Base-by-base conservation (phyloP, 2,113 vertebrate species). In the Peromyscus polionotus region DNA sequence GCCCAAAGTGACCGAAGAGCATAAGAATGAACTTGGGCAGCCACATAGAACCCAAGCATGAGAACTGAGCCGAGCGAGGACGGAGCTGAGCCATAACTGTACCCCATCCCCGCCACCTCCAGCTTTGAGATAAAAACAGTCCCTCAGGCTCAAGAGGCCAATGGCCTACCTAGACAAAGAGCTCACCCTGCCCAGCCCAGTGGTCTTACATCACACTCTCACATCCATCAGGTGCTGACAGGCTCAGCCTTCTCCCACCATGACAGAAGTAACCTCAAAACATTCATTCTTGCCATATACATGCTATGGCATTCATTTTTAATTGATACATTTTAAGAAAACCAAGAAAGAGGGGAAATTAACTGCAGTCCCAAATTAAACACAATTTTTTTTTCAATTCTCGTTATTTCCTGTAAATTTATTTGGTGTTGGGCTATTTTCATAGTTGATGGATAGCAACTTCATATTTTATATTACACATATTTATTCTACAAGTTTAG, bases 351-450 rank as follows among this genome's bases (percentile, higher is more conserved):
- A 77, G n/a, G 36, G 54, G 70, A 88, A 72, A 59, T n/a, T 3
- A 77, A 80, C 20, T 54, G 1, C 3, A 68, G 31, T 84, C 93
- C 91, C 63, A 68, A n/a, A 81, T 76, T 87, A 48, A 89, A 94
- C 51, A 87, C 6, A 89, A 76, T 5, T 6, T 76, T 92, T 84
- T 88, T 5, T 51, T 51, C 5, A 93, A 91, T 63, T 91, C 33
- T 91, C 76, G 65, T 90, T 61, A 88, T 92, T 92, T 96, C 65
- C 94, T 19, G 28, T 73, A 68, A 88, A 93, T 70, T 75, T 59
- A 81, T 61, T 73, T 79, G 63, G 54, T 93, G 48, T 91, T 51
- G 13, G 13, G 2, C 51, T 70, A 92, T 80, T 76, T 91, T 93
- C 61, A 67, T 36, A 45, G 12, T 51, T 70, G 51, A 79, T 26